Evolutionary conservation across 2,113 vertebrate species (phyloP), one percentile per base, ranked within the genome.

Genomic region (Mola mola): DNA sequence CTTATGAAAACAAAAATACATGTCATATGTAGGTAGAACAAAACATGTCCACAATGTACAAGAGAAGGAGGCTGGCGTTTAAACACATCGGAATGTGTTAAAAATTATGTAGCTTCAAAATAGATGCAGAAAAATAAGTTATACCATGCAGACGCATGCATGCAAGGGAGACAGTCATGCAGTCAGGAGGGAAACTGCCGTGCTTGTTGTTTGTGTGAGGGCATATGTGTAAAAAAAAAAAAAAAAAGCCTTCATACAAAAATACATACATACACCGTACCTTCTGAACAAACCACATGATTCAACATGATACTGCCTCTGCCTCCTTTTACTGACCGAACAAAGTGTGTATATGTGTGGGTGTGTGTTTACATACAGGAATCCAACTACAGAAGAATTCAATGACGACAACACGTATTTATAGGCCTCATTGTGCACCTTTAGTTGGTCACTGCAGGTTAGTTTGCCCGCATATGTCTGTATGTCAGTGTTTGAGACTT

Each of bases 101-200:
- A 67, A 78, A 75, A 50, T 59, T 46, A 73, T 40, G 33, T 28
- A 20, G 75, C 71, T 73, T 52, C 3, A 47, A 64, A 73, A 72
- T 61, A 51, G 56, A 72, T 75, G 71, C 49, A 87, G 55, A 79
- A 80, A 69, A 62, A 78, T 40, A 63, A 57, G 62, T 31, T 65
- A 68, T 58, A 75, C 31, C 86, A 85, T 88, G 89, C 87, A 84
- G 68, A 82, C 8, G 40, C 87, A 88, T 89, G 89, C 87, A 84
- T 82, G 74, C 81, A 62, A 69, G 70, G 83, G 82, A 37, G 58
- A 60, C 51, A 42, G 78, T 74, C 87, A 90, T 90, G 89, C 89
- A 88, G 53, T 83, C 43, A 79, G 74, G 56, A 66, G 68, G 72
- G 42, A 5, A 61, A 82, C 70, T 71, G 75, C 65, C 31, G 47